Conservation (phyloP, 2,888 invertebrate genomes). For the Tetranychus truncatus region DNA sequence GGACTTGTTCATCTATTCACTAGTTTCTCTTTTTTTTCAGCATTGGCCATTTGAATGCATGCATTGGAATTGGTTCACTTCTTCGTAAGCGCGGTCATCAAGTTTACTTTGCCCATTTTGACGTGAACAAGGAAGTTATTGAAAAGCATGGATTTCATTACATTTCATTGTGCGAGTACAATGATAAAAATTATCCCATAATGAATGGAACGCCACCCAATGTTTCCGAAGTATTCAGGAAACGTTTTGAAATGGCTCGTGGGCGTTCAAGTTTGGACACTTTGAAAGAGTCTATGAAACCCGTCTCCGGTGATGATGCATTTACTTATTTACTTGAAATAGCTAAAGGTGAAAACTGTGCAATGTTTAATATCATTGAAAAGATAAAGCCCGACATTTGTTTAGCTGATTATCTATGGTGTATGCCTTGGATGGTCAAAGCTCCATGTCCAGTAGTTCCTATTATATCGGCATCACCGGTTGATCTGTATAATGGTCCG, state of each 20-base stretch:
- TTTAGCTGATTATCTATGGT: neutral
- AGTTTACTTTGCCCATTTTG: neutral
- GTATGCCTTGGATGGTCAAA: neutral
- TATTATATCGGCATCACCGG: neutral
- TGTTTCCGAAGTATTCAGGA: neutral
- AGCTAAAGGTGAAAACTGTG: neutral
- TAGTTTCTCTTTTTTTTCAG: neutral
- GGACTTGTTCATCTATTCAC: too few species aligned
- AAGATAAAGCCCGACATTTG: constrained; percentile 10
- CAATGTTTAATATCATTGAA: neutral
- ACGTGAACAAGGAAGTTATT: too few species aligned
- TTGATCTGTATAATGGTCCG: neutral
- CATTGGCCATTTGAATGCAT: neutral
- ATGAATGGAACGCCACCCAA: neutral
- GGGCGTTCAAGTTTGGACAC: neutral
- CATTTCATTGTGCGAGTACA: neutral
- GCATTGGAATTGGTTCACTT: neutral
- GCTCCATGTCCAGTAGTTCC: constrained; percentile 8
- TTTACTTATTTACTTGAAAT: neutral
- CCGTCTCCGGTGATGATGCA: too few species aligned
- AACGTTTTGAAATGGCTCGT: neutral
- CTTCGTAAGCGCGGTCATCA: neutral
- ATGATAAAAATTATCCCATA: neutral
- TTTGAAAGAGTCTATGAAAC: neutral
- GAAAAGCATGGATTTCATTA: neutral